Evolutionary conservation across 2,113 vertebrate species (phyloP).

Genomic region (Collichthys lucidus): DNA sequence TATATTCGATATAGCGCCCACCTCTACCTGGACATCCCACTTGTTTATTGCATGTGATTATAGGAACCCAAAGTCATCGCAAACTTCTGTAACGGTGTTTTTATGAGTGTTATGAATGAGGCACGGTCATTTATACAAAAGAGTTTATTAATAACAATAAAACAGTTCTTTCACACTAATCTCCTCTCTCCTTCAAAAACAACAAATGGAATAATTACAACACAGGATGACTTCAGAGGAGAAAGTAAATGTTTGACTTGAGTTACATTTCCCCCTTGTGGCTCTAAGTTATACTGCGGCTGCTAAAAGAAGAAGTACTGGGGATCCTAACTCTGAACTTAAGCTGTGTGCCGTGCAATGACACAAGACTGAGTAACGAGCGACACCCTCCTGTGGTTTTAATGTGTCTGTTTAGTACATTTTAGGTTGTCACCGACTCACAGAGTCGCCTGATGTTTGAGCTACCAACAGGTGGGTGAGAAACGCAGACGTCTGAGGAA

Average conservation of each 20-base stretch:
- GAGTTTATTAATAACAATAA: slow-evolving; percentile 72
- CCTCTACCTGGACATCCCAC: neutral
- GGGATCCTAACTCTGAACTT: neutral
- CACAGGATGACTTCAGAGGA: slow-evolving; percentile 48
- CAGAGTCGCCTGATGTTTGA: neutral
- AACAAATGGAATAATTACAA: slow-evolving; percentile 46
- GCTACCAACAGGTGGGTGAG: neutral
- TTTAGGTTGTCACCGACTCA: neutral
- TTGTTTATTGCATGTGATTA: neutral
- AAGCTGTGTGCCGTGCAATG: accelerated
- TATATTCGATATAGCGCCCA: no score
- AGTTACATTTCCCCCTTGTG: slow-evolving; percentile 70
- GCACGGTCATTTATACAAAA: slow-evolving; percentile 49
- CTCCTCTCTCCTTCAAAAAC: slow-evolving; percentile 11
- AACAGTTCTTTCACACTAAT: slow-evolving; percentile 42
- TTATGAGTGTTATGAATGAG: neutral
- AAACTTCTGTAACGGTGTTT: neutral
- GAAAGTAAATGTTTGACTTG: slow-evolving; percentile 13
- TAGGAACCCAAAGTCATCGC: neutral
- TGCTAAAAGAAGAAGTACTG: slow-evolving; percentile 12
- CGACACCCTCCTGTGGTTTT: neutral
- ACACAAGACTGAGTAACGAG: neutral
- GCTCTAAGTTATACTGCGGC: slow-evolving; percentile 32
- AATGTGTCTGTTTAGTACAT: neutral
- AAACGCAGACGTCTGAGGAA: neutral